A percentile compares a stretch with the other conserved stretches of the same genome.
Evolutionary conservation across 2,113 vertebrate genomes (phyloP).

Genomic region (Pampusana beccarii): DNA sequence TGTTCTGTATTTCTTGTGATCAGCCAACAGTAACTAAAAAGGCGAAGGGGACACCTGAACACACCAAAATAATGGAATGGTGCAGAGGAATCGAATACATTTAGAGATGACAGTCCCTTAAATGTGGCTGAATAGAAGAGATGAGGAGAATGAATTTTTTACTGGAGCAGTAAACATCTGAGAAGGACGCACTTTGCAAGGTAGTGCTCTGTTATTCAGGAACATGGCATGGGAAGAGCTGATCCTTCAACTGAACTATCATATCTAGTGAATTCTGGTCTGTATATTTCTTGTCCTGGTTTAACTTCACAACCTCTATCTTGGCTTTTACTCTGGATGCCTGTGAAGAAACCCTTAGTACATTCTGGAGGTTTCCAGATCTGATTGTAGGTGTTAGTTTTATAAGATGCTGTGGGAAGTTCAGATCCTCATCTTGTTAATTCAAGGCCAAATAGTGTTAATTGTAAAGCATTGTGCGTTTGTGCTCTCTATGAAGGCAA

Average conservation of each 20-base stretch:
- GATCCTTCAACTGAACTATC: neutral
- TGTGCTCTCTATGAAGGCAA: neutral
- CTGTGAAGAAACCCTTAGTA: neutral
- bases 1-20: neutral
- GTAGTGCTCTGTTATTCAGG: neutral
- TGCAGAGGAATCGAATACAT: neutral
- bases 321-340: neutral
- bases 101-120: neutral
- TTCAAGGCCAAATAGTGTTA: neutral
- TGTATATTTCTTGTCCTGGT: neutral
- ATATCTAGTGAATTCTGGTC: neutral
- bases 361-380: neutral
- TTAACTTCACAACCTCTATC: neutral
- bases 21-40: neutral
- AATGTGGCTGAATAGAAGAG: neutral
- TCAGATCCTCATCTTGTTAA: neutral
- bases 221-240: neutral
- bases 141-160: neutral
- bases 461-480: neutral
- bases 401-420: neutral
- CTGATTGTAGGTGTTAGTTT: neutral
- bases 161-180: neutral
- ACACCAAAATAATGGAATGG: neutral
- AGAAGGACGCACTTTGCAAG: rapidly evolving
- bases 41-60: neutral